These are phyloP conservation scores for Mormyrus hasselquistii DNA, from an alignment of 2,797 vertebrate species.

Conservation along the genomic window DNA sequence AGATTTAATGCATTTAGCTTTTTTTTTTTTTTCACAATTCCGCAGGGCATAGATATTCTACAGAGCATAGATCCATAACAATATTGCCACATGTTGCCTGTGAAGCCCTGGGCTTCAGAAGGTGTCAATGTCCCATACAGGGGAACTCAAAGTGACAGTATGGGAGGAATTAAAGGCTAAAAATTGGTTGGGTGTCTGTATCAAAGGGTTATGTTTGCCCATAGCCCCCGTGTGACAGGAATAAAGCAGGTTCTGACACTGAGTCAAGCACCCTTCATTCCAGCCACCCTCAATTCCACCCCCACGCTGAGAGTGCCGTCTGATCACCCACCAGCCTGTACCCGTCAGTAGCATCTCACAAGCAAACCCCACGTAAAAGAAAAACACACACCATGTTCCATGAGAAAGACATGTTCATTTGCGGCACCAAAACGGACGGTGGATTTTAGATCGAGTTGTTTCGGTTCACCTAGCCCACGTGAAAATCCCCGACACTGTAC, in stretches of 20 bases:
- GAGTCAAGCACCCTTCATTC: not conserved
- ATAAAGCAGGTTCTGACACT: not conserved
- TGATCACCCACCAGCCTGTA: not conserved
- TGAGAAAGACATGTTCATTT: not conserved
- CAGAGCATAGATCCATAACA: not conserved
- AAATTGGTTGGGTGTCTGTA: not conserved
- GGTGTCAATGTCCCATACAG: not conserved
- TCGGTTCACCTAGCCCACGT: not conserved
- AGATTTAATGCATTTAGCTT: not conserved
- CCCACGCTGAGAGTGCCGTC: not conserved
- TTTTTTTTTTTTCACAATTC: not conserved
- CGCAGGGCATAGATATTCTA: not conserved
- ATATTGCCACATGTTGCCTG: not conserved
- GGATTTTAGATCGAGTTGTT: not conserved
- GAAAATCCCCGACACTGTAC: not conserved
- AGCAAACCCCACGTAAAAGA: not conserved
- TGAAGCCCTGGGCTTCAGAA: not conserved
- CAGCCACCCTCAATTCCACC: not conserved
- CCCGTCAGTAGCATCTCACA: constrained; percentile 13
- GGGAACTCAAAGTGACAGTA: not conserved
- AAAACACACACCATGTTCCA: not conserved
- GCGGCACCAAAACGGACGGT: not conserved
- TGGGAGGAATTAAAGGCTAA: not conserved
- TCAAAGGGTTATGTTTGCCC: not conserved
- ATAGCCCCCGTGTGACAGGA: not conserved